phyloP scores from a whole-genome alignment of 1,140 invertebrate species.

The Trichonephila clavata region DNA sequence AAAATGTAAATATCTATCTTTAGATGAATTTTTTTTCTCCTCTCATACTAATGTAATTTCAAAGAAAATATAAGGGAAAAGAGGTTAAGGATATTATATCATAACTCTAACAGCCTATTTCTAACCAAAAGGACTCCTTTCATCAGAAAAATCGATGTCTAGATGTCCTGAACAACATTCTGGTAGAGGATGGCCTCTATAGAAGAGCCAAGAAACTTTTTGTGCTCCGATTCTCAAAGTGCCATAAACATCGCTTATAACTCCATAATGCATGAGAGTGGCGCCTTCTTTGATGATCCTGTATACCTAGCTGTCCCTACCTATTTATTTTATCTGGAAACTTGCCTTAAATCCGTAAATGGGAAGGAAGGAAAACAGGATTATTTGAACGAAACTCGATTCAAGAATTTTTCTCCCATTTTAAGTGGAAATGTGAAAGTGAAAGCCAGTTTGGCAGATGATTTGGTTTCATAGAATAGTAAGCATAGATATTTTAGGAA shows the following conservation, averaged over 20 bases:
- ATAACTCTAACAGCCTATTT: not conserved
- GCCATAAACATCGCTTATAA: constrained; percentile 38
- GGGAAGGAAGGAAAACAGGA: not conserved
- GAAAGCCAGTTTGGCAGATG: not conserved
- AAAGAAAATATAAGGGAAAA: no score
- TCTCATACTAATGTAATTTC: no score
- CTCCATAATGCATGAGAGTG: constrained; percentile 13
- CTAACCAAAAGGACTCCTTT: not conserved
- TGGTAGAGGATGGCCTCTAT: not conserved
- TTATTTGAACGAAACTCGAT: not conserved
- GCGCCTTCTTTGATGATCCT: constrained; percentile 29
- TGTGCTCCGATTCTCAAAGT: not conserved
- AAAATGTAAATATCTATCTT: no score
- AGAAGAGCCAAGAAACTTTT: not conserved
- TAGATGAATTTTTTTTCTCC: no score
- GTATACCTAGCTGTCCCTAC: constrained; percentile 12
- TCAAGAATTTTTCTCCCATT: not conserved
- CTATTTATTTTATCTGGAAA: constrained; percentile 28
- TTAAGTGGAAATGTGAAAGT: not conserved
- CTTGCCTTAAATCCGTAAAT: constrained; percentile 28
- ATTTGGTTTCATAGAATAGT: not conserved
- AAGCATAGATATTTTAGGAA: not conserved
- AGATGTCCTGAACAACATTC: not conserved
- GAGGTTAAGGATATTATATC: no score
- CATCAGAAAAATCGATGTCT: not conserved